Base-by-base conservation (phyloP, 1,140 invertebrate genomes). In the Bombus polaris region DNA sequence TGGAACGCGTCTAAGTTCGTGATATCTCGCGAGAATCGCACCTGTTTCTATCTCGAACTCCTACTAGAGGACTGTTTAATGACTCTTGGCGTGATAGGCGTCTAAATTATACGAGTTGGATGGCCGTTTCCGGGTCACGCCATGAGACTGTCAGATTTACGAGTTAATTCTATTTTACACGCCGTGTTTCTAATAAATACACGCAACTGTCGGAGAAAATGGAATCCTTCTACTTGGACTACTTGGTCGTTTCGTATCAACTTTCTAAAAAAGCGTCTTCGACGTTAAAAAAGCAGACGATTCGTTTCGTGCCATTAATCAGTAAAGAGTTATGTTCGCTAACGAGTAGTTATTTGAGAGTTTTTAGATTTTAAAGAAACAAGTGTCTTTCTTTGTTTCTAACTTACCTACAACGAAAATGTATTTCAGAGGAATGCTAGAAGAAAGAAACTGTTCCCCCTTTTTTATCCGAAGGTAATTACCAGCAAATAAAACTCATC, bases 51-150 rank as follows among this genome's bases (percentile, higher is more conserved):
- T 28, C 22, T 66, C n/a, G 5, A 12, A 68, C 39, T 70, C 13
- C 39, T 57, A 28, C 39, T 44, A 3, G n/a, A 62, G 44, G 15
- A 53, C 15, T 72, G 57, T 81, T 85, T 85, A 73, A 85, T 70
- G 70, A 66, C 70, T 74, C 77, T 81, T 57, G 53, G 78, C 42
- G 62, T 81, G 73, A 85, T 81, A 71, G 83, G 53, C 65, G 78
- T 81, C 83, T 83, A 78, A 87, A 83, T 83, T 83, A 78, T 82
- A 87, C 81, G 74, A 57, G 10, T 72, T 78, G 37, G 62, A 44
- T 78, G 42, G 65, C 35, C 62, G 68, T 35, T 87, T 83, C 85
- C 74, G 70, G 74, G 65, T 32, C 47, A 71, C 76, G 81, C 59
- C 85, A 75, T 53, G 53, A 62, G 57, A 80, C 53, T 42, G 28